Base-by-base conservation (phyloP, 1,140 invertebrate species). In the Bombus vancouverensis region DNA sequence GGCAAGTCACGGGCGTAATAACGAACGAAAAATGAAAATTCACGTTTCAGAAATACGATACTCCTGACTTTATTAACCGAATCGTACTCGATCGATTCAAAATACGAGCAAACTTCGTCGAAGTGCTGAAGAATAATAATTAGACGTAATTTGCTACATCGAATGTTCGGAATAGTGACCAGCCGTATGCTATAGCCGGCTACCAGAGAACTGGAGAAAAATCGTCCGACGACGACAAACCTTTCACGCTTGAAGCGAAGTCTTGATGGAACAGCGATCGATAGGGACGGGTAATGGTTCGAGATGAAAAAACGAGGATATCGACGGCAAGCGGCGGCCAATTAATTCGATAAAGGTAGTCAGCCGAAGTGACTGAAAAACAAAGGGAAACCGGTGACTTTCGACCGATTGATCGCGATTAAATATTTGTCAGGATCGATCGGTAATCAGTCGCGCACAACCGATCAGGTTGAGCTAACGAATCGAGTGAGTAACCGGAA, bases 341-440 rank as follows among this genome's bases (percentile, higher is more conserved):
- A 83, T 76, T 68, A 68, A 76, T 68, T 76, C 34, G 73, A 39
- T 37, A 76, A 68, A 13, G 44, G 34, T 4, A 25, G 13, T 22
- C 32, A 59, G 42, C 12, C 5, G 59, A 32, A 13, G 25, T 12
- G 42, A 18, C 22, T 42, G 34, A 59, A 73, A 72, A 81, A 81
- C 28, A 34, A 12, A 72, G 39, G 15, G 13, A 6, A 13, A 39
- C 72, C 13, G 13, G 34, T 10, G 32, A 3, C 32, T 53, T 76
- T 62, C 44, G 73, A 13, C 13, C 72, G n/a, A 78, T 85, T 37
- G 53, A 66, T 42, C 62, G 65, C 75, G 88, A 89, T 89, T 87
- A 89, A 90, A 84, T 87, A 87, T 89, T 82, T 86, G 84, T 72
- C 70, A 76, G 71, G 39, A 82, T 76, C 80, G 72, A 83, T 79